Base-by-base conservation (phyloP, 2,888 invertebrate species). In the Acronicta aceris region DNA sequence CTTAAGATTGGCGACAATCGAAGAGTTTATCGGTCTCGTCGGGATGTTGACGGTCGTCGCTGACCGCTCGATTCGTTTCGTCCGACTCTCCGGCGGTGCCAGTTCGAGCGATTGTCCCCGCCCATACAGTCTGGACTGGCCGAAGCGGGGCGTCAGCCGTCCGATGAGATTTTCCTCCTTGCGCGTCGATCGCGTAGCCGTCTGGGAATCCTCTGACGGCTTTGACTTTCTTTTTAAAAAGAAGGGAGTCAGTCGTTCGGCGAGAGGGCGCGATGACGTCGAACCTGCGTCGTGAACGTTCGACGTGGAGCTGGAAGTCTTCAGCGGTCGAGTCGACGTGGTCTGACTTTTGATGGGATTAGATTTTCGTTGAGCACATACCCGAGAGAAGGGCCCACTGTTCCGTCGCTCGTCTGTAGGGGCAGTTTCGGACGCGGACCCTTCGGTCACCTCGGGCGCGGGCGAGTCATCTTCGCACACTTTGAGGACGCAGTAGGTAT, bases 161-260 rank as follows among this genome's bases (percentile, higher is more conserved):
- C 92, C 94, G 63, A 93, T 88, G 64, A 93, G 87, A 75, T 93
- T 93, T 58, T 92, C 93, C 74, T 93, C 90, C 81, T 89, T 89
- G 46, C 88, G 85, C 36, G 81, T 64, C 42, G 81, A 67, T 59
- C 88, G 68, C 45, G 75, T 77, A 10, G 79, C 73, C 40, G 79
- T 65, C 63, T 76, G 76, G 59, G 82, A 40, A 49, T 89, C 90
- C 36, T 90, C 91, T 13, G 87, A 64, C 27, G 86, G 86, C 68
- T 94, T 93, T 49, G 91, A 78, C 71, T 93, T 94, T 78, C 90
- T 91, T 74, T 94, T 95, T 8, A 94, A 81, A 71, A 95, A 94
- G 70, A 91, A 94, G n/a, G 94, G 94, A 65, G 94, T 92, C 49
- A 94, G 78, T 16, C 94, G 82, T 70, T 94, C 94, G n/a, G 92